These are phyloP conservation scores for Okamejei kenojei DNA, from an alignment of 2,797 vertebrate species.

Conservation along the genomic window DNA sequence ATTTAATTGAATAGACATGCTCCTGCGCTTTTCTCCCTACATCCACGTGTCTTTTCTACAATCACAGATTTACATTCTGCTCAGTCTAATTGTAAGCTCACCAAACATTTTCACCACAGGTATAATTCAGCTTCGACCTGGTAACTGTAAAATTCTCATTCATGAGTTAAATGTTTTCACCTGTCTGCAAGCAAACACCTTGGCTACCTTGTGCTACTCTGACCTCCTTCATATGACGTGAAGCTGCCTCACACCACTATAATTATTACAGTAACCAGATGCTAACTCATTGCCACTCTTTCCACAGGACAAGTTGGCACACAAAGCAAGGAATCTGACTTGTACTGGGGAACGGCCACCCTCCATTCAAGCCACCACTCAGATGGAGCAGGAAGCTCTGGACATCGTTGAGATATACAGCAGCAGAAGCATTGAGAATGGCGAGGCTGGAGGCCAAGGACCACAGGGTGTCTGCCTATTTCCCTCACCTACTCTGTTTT, in stretches of 20 bases:
- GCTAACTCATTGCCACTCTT: background rate
- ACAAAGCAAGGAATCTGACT: background rate
- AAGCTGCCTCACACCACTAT: background rate
- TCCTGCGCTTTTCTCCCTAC: no score
- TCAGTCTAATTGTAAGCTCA: no score
- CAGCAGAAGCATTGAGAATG: background rate
- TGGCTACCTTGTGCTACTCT: no score
- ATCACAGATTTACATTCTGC: no score
- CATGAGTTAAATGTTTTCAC: no score
- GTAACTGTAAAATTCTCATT: no score
- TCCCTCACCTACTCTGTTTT: background rate
- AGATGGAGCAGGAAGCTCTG: conserved; percentile 22
- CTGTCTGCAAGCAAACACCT: no score
- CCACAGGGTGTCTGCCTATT: background rate
- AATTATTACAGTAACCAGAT: background rate
- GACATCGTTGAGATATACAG: conserved; percentile 1
- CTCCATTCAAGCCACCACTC: conserved; percentile 1
- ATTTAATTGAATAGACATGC: no score
- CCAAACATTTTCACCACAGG: no score
- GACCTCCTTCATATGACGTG: background rate
- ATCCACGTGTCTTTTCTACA: no score
- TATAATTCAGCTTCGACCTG: no score
- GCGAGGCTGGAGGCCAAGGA: conserved; percentile 1
- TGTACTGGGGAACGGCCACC: background rate
- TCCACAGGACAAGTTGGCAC: conserved; percentile 15